These are phyloP conservation scores for Nipponacmea schrenckii DNA, from an alignment of 2,888 invertebrate species.

Conservation along the genomic window DNA sequence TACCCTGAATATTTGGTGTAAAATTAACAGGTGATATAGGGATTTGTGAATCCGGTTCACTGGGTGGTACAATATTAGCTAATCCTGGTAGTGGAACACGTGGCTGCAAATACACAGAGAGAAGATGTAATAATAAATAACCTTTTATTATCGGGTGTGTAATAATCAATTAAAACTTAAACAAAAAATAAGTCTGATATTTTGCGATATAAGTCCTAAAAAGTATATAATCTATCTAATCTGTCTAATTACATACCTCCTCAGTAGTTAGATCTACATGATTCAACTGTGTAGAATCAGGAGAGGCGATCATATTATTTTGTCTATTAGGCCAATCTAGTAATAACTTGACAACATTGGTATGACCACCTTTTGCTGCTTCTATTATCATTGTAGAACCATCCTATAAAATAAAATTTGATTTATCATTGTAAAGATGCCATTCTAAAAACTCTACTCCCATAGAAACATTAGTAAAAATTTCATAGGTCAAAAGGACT, in stretches of 20 bases:
- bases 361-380: slow-evolving; percentile 97
- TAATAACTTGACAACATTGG: slow-evolving; percentile 91
- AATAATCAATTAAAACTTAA: too few relatives aligned
- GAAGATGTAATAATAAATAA: too few relatives aligned
- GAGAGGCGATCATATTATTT: slow-evolving; percentile 44
- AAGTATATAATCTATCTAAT: not conserved
- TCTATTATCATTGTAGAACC: slow-evolving; percentile 98
- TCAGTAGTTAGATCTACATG: slow-evolving; percentile 35
- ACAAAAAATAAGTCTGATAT: too few relatives aligned
- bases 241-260: slow-evolving; percentile 20
- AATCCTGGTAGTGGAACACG: slow-evolving; percentile 64
- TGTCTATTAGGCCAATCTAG: slow-evolving; percentile 86
- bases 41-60: slow-evolving; percentile 60
- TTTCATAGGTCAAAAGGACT: too few relatives aligned
- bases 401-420: slow-evolving; percentile 73
- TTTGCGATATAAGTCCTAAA: too few relatives aligned
- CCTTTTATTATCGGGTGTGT: too few relatives aligned
- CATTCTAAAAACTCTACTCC: not conserved
- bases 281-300: slow-evolving; percentile 41
- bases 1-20: slow-evolving; percentile 26
- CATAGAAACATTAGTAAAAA: too few relatives aligned
- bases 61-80: slow-evolving; percentile 64
- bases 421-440: not conserved
- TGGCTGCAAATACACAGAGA: slow-evolving; percentile 44
- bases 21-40: slow-evolving; percentile 23